Evolutionary conservation across 2,888 invertebrate genomes (phyloP), one percentile per base, ranked within the genome.

Genomic region (Xylocampa areola): DNA sequence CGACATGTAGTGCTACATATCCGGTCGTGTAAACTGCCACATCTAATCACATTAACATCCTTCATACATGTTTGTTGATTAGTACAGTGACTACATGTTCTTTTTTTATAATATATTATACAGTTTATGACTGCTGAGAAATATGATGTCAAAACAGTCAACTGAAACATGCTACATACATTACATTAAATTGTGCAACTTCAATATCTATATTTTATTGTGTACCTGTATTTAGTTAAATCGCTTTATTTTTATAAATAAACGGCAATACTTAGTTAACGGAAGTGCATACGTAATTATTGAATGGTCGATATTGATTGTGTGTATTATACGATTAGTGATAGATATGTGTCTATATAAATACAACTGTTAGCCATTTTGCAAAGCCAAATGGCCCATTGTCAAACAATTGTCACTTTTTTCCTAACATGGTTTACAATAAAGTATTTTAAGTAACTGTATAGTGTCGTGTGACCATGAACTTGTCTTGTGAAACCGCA

Each of bases 341-440:
- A 33, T 33, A 41, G 4, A 41, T 25, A 37, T 11, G 33, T 40
- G 6, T 45, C 63, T 36, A 37, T 62, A 27, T 36, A 27, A 33
- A 52, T 45, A 16, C 36, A 50, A 19, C 39, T 39, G 53, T 29
- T 13, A 32, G 29, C 41, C 32, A 68, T 73, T 77, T 71, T 63
- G 77, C 77, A 67, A 37, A 65, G 65, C 67, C 64, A 71, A 77
- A 77, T 77, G 66, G 44, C 39, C 77, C 44, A 77, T 79, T 69
- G 64, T 55, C 53, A 45, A 39, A 17, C 23, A 55, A 79, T 68
- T 43, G 52, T 43, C 40, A 54, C 37, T 60, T 64, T 62, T 63
- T 52, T 4, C 68, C 66, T 32, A 59, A 64, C 37, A 47, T 21
- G 58, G 74, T 32, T 17, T 43, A 62, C 72, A 66, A 74, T 70